Base-by-base conservation (phyloP, 1,140 invertebrate genomes). In the Caerostris extrusa region DNA sequence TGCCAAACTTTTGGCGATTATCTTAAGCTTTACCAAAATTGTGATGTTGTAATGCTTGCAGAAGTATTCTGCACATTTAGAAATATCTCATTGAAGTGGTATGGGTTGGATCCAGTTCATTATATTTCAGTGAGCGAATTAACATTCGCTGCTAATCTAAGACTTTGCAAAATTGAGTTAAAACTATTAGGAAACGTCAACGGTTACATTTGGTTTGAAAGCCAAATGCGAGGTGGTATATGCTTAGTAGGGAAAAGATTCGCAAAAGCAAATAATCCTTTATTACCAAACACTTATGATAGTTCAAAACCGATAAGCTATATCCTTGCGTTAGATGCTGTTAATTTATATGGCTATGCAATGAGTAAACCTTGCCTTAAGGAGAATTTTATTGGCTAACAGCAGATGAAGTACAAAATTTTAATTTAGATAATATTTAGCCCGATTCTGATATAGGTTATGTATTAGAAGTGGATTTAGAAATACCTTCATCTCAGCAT, bases 401-500 rank as follows among this genome's bases (percentile, higher is more conserved):
- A 93, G 56, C 17, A 83, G 14, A 94, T 67, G 94, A 91, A 91
- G 55, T 91, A 64, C 5, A 55, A 60, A 67, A 56, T 86, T 87
- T 90, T 57, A 14, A 92, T 71, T 34, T 61, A 55, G 85, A n/a
- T 86, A 5, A 1, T 56, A 55, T 64, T 82, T n/a, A 88, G 90
- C 14, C 10, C 3, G 64, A 94, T 57, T 64, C 55, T 67, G 61
- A 77, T 83, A 92, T 83, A 67, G 95, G 95, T n/a, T 95, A 90
- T 86, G 91, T 95, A 61, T 69, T 95, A 8, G 95, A 95, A 93
- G 94, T 95, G 57, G 95, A 95, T 85, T 93, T 95, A 17, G 91
- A 95, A 83, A 95, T 95, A 94, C 95, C 95, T 17, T 56, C 92
- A 87, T 58, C 94, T 90, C 12, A 95, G n/a, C 95, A 95, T 94